Evolutionary conservation across 2,888 invertebrate species (phyloP), one percentile per base, ranked within the genome.

Genomic region (Eucriotettix oculatus): DNA sequence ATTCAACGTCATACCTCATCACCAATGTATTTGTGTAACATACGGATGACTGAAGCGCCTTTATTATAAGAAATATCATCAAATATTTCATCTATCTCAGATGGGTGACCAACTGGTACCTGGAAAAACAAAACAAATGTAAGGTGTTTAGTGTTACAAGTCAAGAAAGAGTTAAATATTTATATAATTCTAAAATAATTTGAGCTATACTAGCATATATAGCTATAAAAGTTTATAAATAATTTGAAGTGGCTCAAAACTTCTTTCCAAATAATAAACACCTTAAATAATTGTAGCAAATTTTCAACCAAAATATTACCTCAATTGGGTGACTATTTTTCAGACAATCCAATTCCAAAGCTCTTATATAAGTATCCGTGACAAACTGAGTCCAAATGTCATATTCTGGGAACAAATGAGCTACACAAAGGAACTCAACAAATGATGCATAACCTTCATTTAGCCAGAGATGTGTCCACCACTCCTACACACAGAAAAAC

Each of bases 301-400:
- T 29, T 7, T 29, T 29, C 29, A 29, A 29, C 29, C n/a, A 29
- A 48, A 5, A 48, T 48, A 5, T 61, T 58, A 93, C 93, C 78
- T 97, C 96, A 67, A 98, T 95, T 0, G 98, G 94, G 76, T 98
- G 97, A 52, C 93, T 94, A 72, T 88, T 94, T 69, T 90, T 86
- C 63, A 97, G 76, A 60, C 85, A 86, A 73, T 97, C 97, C 64
- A 96, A 76, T 68, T 90, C 88, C 65, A 91, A 72, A 16, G 94
- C 96, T 65, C 85, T 79, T 54, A 88, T 87, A 68, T 90, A 86
- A 66, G 88, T 90, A 69, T 91, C 88, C 16, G 90, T 89, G 0
- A 95, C 90, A 76, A 97, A 98, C 73, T 95, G 94, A 3, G 91
- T 90, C 95, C 96, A 96, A 70, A 96, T 94, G 70, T 97, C 90